A percentile compares a stretch with the other conserved stretches of the same genome.
phyloP scores from a whole-genome alignment of 2,888 invertebrate genomes.

The Heliconius ismenius region DNA sequence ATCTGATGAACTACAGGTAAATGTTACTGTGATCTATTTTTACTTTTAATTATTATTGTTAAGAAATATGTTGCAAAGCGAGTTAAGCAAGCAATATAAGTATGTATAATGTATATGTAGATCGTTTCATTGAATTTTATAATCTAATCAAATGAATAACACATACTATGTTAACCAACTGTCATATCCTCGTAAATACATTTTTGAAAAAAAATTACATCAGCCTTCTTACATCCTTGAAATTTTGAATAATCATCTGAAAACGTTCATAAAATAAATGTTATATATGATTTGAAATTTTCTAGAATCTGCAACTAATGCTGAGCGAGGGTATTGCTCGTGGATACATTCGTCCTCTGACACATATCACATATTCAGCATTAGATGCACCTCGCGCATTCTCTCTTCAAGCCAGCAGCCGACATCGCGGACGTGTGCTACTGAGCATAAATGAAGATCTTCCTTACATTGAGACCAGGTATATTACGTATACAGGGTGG shows the following conservation, averaged over 20 bases:
- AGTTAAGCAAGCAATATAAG: no score
- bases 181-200: background rate
- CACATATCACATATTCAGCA: conserved; percentile 54
- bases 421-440: conserved; percentile 60
- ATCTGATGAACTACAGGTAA: conserved; percentile 41
- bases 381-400: conserved; percentile 56
- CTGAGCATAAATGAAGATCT: conserved; percentile 48
- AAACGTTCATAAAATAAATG: background rate
- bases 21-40: background rate
- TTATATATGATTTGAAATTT: background rate
- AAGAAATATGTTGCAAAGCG: no score
- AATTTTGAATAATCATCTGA: background rate
- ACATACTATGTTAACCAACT: background rate
- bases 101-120: no score
- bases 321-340: conserved; percentile 58
- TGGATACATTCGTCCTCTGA: conserved; percentile 62
- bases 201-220: background rate
- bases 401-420: conserved; percentile 54
- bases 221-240: no score
- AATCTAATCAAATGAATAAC: background rate
- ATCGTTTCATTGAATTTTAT: background rate
- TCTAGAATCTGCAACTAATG: conserved; percentile 50
- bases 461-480: conserved; percentile 45
- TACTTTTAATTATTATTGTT: background rate
- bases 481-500: background rate